phyloP scores from a whole-genome alignment of 2,797 vertebrate species.

The Coccyzus lansbergi region DNA sequence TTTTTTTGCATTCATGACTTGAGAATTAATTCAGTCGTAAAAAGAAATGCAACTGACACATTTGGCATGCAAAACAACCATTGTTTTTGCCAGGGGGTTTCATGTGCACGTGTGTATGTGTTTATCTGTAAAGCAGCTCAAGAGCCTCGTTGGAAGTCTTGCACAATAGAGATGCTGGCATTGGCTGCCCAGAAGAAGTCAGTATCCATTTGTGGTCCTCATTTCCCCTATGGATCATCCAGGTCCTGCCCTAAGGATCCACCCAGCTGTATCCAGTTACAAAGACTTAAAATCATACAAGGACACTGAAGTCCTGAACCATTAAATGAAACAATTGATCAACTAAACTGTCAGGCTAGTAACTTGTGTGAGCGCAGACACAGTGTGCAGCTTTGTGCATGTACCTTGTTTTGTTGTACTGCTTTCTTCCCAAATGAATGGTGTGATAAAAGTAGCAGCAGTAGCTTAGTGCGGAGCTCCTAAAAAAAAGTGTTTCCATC shows the following conservation, averaged over 20 bases:
- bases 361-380: not conserved
- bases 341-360: not conserved
- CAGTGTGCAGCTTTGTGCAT: not conserved
- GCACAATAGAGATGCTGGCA: rapidly evolving
- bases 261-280: not conserved
- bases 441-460: slow-evolving; percentile 38
- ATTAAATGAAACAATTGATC: slow-evolving; percentile 46
- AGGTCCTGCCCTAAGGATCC: not conserved
- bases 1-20: not conserved
- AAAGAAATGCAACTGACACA: slow-evolving; percentile 53
- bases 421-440: slow-evolving; percentile 48
- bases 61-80: slow-evolving; percentile 59
- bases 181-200: not conserved
- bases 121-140: slow-evolving; percentile 28
- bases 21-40: slow-evolving; percentile 51
- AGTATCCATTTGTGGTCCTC: not conserved
- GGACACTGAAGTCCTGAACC: slow-evolving; percentile 22
- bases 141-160: not conserved
- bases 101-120: not conserved
- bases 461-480: not conserved
- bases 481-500: slow-evolving; percentile 58
- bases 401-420: slow-evolving; percentile 1
- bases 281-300: not conserved
- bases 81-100: slow-evolving; percentile 51
- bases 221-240: not conserved